phyloP scores from a whole-genome alignment of 1,140 invertebrate genomes.

The Formica exsecta region DNA sequence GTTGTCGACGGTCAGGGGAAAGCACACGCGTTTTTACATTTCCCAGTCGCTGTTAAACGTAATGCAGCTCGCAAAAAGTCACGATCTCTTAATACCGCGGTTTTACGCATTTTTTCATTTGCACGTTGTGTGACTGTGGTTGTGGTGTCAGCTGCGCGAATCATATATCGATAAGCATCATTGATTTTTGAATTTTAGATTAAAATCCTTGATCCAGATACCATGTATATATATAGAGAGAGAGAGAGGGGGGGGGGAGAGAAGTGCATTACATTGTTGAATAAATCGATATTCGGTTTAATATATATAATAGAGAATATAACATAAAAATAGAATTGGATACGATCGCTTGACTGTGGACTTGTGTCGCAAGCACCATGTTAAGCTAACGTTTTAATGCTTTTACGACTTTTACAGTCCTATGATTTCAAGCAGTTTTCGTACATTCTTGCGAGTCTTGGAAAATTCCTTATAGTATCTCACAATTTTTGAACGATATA shows the following conservation, averaged over 20 bases:
- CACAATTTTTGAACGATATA: neutral
- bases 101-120: conserved; percentile 70
- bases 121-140: conserved; percentile 20
- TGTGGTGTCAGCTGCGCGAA: conserved; percentile 3
- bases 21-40: conserved; percentile 72
- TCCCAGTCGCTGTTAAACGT: conserved; percentile 32
- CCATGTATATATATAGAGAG: neutral
- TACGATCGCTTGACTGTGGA: conserved; percentile 6
- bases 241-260: neutral
- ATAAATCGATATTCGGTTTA: conserved; percentile 59
- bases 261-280: conserved; percentile 17
- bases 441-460: neutral
- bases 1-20: conserved; percentile 57
- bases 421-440: neutral
- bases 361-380: conserved; percentile 19
- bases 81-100: conserved; percentile 68
- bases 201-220: conserved; percentile 33
- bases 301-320: conserved; percentile 58
- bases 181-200: conserved; percentile 42
- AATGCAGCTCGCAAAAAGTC: conserved; percentile 66
- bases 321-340: conserved; percentile 38
- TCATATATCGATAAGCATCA: conserved; percentile 8
- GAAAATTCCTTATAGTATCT: neutral
- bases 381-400: conserved; percentile 35
- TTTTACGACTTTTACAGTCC: neutral